Conservation (phyloP, 2,888 invertebrate species). For the Trypoxylon attenuatum region DNA sequence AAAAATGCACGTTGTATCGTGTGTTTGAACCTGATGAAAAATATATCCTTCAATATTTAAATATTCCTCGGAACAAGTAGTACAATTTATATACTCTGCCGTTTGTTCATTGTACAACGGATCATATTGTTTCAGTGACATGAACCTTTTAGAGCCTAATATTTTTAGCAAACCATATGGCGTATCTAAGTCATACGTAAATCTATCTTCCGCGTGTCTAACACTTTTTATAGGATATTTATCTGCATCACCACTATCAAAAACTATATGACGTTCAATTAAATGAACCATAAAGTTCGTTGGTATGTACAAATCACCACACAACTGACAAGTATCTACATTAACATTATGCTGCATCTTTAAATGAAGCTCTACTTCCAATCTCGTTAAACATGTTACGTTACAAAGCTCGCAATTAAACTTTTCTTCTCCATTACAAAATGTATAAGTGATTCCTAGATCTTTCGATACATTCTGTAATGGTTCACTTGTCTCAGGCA, state of each 20-base stretch:
- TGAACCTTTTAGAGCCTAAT: slow-evolving; percentile 21
- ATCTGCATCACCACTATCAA: not conserved
- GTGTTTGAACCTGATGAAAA: slow-evolving; percentile 20
- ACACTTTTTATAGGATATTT: not conserved
- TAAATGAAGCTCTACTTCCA: slow-evolving; percentile 12
- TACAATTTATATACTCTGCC: slow-evolving; percentile 13
- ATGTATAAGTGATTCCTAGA: not conserved
- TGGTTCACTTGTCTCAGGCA: not conserved
- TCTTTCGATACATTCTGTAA: not conserved
- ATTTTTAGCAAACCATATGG: slow-evolving; percentile 1
- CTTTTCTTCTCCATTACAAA: not conserved
- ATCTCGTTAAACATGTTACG: not conserved
- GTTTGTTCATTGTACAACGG: slow-evolving; percentile 7
- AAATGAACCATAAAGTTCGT: slow-evolving; percentile 11
- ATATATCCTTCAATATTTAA: slow-evolving; percentile 3
- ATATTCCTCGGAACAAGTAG: slow-evolving; percentile 12
- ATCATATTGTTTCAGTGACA: slow-evolving; percentile 22
- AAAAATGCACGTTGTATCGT: slow-evolving; percentile 25
- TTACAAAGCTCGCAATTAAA: slow-evolving; percentile 19
- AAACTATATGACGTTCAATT: slow-evolving; percentile 13
- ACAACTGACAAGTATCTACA: slow-evolving; percentile 19
- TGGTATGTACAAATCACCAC: not conserved
- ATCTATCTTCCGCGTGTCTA: not conserved
- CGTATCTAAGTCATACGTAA: too few species aligned
- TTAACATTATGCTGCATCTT: slow-evolving; percentile 1